Evolutionary conservation across 1,140 invertebrate genomes (phyloP).

Genomic region (Bombus haemorrhoidalis): DNA sequence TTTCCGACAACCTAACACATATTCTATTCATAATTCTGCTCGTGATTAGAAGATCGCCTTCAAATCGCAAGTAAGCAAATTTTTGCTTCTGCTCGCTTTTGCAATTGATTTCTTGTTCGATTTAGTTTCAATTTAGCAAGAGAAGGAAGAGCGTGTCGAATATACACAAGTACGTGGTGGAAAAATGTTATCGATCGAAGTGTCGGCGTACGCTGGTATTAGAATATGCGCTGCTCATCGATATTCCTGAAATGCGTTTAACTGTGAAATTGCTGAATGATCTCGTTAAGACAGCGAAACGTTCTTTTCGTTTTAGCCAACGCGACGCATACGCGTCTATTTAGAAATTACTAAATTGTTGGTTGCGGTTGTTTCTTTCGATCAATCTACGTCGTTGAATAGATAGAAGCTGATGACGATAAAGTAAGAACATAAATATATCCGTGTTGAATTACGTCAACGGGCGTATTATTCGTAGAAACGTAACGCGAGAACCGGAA

Average conservation of each 20-base stretch:
- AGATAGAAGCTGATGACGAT: too few relatives aligned
- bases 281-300: not conserved
- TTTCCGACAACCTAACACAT: not conserved
- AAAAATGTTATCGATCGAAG: not conserved
- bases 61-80: not conserved
- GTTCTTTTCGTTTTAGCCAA: not conserved
- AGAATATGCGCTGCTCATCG: not conserved
- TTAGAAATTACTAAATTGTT: too few relatives aligned
- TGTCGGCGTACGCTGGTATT: not conserved
- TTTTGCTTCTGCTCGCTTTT: too few relatives aligned
- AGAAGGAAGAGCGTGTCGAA: not conserved
- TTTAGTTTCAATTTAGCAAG: not conserved
- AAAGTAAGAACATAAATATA: too few relatives aligned
- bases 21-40: not conserved
- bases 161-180: not conserved
- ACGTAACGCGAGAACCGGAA: too few relatives aligned
- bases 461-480: too few relatives aligned
- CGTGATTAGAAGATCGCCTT: not conserved
- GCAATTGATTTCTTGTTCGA: not conserved
- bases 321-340: too few relatives aligned
- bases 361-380: too few relatives aligned
- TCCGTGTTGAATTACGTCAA: too few relatives aligned
- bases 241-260: not conserved
- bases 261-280: not conserved
- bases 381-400: too few relatives aligned